Evolutionary conservation across 2,888 invertebrate genomes (phyloP), one percentile per base, ranked within the genome.

Genomic region (Drosophila atroscutellata): DNA sequence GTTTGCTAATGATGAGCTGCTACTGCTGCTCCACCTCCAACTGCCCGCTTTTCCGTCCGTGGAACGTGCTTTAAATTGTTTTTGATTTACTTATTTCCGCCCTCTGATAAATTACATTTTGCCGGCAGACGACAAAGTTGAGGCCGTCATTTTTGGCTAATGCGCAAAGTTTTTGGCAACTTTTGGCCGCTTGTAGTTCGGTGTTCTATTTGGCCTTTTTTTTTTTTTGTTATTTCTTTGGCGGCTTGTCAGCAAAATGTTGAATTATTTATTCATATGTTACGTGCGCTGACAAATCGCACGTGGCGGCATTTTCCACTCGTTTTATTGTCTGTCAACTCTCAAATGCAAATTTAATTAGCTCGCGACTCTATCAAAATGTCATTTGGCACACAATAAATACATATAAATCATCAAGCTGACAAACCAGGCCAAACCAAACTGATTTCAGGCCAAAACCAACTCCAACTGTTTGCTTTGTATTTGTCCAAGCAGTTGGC

Each of bases 61-160:
- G 50, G 59, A 64, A 74, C 80, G 75, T 76, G 83, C 74, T 84
- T 89, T 83, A 90, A 89, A 89, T 89, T 90, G 87, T 87, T 87
- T 89, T 85, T 89, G 90, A 89, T 89, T 89, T 89, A 89, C 89
- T 89, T 90, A 89, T 80, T 87, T 87, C 80, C 84, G 75, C 78
- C 83, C 85, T 8, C 45, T 89, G 90, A 90, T 90, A 89, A 89
- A 89, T 90, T 89, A 89, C 87, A 90, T 89, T 89, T 89, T 11
- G 55, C 37, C 55, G 39, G 65, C 74, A 45, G 52, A 80, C 75
- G 83, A 82, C 84, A 80, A 86, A 85, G 80, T 85, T 86, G 74
- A 77, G 71, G 73, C 81, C 72, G 77, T 82, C 86, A 74, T 77
- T 83, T 81, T 72, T 76, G 75, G 84, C 86, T 84, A 86, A 86